Percentiles rank a stretch among this genome's conserved stretches.
Conservation (phyloP, 2,888 invertebrate genomes). For the Steinernema carpocapsae region DNA sequence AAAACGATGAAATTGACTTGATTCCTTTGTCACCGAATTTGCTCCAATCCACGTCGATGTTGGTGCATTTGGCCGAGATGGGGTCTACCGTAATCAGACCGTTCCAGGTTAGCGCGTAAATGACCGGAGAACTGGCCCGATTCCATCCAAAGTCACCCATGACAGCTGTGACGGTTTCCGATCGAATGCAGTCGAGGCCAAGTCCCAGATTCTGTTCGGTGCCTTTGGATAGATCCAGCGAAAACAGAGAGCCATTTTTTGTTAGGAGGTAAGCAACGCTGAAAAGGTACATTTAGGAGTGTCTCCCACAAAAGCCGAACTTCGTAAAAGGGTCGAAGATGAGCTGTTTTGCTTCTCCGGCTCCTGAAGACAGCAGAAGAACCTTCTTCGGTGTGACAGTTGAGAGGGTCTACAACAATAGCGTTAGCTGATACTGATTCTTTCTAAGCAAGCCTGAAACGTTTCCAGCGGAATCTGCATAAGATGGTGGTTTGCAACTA, state of each 20-base stretch:
- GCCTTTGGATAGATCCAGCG: slow-evolving; percentile 57
- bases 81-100: slow-evolving; percentile 56
- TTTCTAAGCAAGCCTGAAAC: slow-evolving; percentile 46
- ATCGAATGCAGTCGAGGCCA: slow-evolving; percentile 57
- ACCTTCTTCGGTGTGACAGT: slow-evolving; percentile 60
- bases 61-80: slow-evolving; percentile 53
- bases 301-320: slow-evolving; percentile 42
- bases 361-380: slow-evolving; percentile 59
- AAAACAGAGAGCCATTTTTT: slow-evolving; percentile 65
- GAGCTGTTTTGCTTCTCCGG: slow-evolving; percentile 67
- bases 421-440: not conserved
- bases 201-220: slow-evolving; percentile 63
- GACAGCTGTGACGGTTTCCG: slow-evolving; percentile 60
- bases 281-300: slow-evolving; percentile 34
- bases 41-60: slow-evolving; percentile 64
- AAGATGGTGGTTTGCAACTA: slow-evolving; percentile 57
- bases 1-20: slow-evolving; percentile 63
- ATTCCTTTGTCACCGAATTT: slow-evolving; percentile 66
- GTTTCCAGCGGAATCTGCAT: slow-evolving; percentile 61
- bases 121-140: slow-evolving; percentile 61
- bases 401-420: slow-evolving; percentile 36
- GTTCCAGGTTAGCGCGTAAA: slow-evolving; percentile 68
- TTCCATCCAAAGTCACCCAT: slow-evolving; percentile 65
- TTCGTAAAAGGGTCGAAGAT: slow-evolving; percentile 68
- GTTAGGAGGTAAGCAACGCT: slow-evolving; percentile 66